Conservation (phyloP, 2,797 vertebrate genomes). For the Myotis daubentonii region DNA sequence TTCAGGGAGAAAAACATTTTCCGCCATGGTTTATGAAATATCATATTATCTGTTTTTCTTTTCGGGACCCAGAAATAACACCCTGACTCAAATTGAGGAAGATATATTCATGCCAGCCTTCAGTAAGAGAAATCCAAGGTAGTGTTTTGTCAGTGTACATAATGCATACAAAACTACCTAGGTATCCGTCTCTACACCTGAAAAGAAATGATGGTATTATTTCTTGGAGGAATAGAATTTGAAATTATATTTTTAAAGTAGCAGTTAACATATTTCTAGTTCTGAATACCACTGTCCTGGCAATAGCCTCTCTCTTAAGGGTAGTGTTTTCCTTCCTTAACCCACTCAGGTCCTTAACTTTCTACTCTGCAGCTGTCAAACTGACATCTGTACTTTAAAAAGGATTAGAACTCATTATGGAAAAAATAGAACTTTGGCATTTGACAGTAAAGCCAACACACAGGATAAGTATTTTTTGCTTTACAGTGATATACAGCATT, state of each 20-base stretch:
- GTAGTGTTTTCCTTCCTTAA: background rate
- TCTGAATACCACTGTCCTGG: background rate
- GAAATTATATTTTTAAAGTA: background rate
- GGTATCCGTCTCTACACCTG: background rate
- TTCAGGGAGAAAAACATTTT: background rate
- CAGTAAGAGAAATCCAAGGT: background rate
- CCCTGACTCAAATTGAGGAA: background rate
- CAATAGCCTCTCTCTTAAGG: background rate
- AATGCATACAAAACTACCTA: background rate
- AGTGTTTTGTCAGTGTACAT: background rate
- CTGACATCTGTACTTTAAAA: background rate
- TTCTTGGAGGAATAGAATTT: background rate
- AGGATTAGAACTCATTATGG: background rate
- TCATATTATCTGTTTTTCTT: constrained; percentile 20
- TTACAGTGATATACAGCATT: background rate
- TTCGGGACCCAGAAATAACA: background rate
- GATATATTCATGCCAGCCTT: background rate
- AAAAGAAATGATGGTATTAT: background rate
- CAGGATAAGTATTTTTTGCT: background rate
- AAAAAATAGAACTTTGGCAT: background rate
- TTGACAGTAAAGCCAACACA: background rate
- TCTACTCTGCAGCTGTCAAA: background rate
- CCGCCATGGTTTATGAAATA: background rate
- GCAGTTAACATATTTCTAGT: background rate
- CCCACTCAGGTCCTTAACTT: background rate